A percentile compares a stretch with the other conserved stretches of the same genome.
phyloP scores from a whole-genome alignment of 2,888 invertebrate genomes.

The Pterostichus madidus region DNA sequence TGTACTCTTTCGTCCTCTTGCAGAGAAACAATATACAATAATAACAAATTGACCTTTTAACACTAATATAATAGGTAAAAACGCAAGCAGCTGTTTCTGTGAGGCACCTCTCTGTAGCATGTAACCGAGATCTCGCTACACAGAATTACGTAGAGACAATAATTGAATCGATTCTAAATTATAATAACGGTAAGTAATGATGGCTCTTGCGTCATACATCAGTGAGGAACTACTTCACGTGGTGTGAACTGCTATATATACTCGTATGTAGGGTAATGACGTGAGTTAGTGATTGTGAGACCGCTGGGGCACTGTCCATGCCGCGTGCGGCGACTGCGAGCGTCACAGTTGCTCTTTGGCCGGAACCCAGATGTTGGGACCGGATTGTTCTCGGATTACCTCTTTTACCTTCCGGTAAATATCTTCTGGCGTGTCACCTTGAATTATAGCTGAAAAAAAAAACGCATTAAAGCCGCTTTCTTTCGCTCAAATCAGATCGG shows the following conservation, averaged over 20 bases:
- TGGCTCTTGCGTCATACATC: slow-evolving; percentile 61
- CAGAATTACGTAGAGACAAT: slow-evolving; percentile 54
- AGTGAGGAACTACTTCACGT: slow-evolving; percentile 61
- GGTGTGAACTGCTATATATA: slow-evolving; percentile 60
- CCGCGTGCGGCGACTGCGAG: slow-evolving; percentile 81
- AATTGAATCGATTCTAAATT: slow-evolving; percentile 45
- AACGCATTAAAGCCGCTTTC: slow-evolving; percentile 39
- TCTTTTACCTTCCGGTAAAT: slow-evolving; percentile 97
- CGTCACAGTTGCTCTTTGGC: slow-evolving; percentile 96
- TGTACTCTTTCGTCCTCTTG: slow-evolving; percentile 64
- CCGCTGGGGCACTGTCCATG: slow-evolving; percentile 81
- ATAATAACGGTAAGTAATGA: slow-evolving; percentile 60
- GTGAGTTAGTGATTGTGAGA: slow-evolving; percentile 68
- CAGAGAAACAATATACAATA: slow-evolving; percentile 61
- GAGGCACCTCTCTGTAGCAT: slow-evolving; percentile 66
- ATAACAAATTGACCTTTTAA: slow-evolving; percentile 60
- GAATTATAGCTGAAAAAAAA: slow-evolving; percentile 88
- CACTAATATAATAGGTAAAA: slow-evolving; percentile 67
- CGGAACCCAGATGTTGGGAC: slow-evolving; percentile 98
- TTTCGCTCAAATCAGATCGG: no score
- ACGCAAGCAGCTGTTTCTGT: slow-evolving; percentile 65
- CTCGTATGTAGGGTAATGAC: slow-evolving; percentile 52
- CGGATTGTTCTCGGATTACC: slow-evolving; percentile 96
- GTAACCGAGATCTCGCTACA: slow-evolving; percentile 57
- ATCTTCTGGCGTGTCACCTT: slow-evolving; percentile 98